These are phyloP conservation scores for Cyanistes caeruleus DNA, from an alignment of 2,113 vertebrate species.

Conservation along the genomic window DNA sequence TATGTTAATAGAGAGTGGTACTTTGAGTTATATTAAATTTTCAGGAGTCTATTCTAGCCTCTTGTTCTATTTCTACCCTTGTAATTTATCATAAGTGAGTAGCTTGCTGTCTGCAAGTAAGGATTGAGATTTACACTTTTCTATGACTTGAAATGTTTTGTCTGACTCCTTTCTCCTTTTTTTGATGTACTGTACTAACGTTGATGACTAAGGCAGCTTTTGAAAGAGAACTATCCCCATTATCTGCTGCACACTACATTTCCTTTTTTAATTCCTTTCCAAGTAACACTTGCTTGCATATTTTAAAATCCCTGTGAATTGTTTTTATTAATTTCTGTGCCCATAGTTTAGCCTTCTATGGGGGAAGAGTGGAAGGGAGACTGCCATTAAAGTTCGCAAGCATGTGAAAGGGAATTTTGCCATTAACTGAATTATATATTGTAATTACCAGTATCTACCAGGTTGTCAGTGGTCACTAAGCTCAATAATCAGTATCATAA, in stretches of 20 bases:
- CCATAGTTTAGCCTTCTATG: background rate
- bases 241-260: background rate
- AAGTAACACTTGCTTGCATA: background rate
- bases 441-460: background rate
- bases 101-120: background rate
- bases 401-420: background rate
- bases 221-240: background rate
- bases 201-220: background rate
- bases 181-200: background rate
- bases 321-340: background rate
- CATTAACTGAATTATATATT: background rate
- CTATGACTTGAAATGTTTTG: background rate
- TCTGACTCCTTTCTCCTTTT: background rate
- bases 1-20: background rate
- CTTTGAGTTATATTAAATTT: constrained; percentile 4
- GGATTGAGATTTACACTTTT: background rate
- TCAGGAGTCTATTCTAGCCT: background rate
- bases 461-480: background rate
- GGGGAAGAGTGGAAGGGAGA: background rate
- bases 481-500: background rate
- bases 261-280: background rate
- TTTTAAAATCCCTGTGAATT: background rate
- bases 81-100: background rate
- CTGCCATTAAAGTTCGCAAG: background rate
- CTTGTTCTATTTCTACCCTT: background rate